Conservation (phyloP, 2,888 invertebrate genomes). For the Matsumyia berberina region DNA sequence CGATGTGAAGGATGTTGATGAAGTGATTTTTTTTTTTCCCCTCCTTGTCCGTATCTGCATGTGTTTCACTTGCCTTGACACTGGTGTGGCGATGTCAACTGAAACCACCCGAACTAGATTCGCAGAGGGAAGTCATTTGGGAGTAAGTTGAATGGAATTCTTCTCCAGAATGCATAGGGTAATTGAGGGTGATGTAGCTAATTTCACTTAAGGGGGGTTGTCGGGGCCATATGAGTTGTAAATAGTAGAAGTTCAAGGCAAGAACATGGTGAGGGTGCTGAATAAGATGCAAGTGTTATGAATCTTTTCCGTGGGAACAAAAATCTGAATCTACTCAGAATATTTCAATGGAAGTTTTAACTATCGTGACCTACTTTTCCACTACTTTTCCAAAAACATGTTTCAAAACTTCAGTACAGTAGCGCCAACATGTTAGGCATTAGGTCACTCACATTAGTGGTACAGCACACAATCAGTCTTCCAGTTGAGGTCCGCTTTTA, state of each 20-base stretch:
- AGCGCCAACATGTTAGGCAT: neutral
- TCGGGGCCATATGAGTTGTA: constrained; percentile 18
- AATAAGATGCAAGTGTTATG: neutral
- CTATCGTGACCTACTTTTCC: too few relatives aligned
- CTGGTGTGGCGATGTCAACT: constrained; percentile 35
- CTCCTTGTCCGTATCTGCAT: neutral
- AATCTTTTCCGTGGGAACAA: neutral
- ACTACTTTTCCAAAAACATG: too few relatives aligned
- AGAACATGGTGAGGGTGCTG: neutral
- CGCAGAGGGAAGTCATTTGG: constrained; percentile 28
- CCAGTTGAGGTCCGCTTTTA: constrained; percentile 27
- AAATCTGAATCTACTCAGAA: too few relatives aligned
- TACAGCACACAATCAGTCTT: constrained; percentile 24
- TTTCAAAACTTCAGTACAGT: too few relatives aligned
- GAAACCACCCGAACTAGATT: constrained; percentile 15
- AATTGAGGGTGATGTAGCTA: constrained; percentile 56
- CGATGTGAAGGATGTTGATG: constrained; percentile 39
- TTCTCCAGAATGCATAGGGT: constrained; percentile 28
- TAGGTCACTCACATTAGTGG: constrained; percentile 52
- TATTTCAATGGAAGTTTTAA: too few relatives aligned
- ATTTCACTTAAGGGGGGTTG: constrained; percentile 29
- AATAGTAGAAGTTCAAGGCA: constrained; percentile 40
- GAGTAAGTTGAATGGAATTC: constrained; percentile 39
- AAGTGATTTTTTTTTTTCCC: constrained; percentile 12
- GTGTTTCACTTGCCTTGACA: constrained; percentile 38